Evolutionary conservation across 2,888 invertebrate species (phyloP).

Genomic region (Aspidapion aeneum): DNA sequence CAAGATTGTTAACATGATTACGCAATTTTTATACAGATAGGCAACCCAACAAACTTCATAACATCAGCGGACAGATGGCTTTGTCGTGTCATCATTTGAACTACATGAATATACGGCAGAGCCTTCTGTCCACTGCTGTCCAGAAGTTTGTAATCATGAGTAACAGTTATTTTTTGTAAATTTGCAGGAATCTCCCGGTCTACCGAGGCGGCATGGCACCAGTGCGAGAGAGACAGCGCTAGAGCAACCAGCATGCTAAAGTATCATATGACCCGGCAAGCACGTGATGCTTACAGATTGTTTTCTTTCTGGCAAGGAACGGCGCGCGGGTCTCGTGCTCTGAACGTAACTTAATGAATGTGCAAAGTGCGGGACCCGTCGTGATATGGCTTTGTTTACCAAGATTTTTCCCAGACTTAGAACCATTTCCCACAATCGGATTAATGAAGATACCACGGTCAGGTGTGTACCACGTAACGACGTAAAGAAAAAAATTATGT

Average conservation of each 20-base stretch:
- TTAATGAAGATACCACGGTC: slow-evolving; percentile 16
- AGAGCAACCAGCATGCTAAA: not conserved
- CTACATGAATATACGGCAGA: no score
- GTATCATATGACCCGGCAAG: slow-evolving; percentile 24
- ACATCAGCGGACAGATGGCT: no score
- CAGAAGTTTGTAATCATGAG: no score
- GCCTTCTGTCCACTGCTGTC: no score
- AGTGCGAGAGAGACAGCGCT: not conserved
- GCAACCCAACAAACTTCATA: no score
- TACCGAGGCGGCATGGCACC: no score
- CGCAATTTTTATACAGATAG: no score
- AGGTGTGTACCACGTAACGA: no score
- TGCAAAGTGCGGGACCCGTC: slow-evolving; percentile 21
- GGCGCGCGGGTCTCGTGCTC: slow-evolving; percentile 22
- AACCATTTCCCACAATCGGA: slow-evolving; percentile 11
- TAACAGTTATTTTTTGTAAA: no score
- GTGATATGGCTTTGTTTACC: slow-evolving; percentile 26
- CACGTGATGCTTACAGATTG: slow-evolving; percentile 29
- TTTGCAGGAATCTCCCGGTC: not conserved
- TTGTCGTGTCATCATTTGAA: no score
- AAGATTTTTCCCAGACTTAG: slow-evolving; percentile 21
- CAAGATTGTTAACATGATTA: no score
- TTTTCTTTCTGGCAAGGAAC: slow-evolving; percentile 25
- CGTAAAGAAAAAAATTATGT: no score
- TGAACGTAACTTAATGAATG: slow-evolving; percentile 21